Percentiles rank a stretch among this genome's conserved stretches.
phyloP scores from a whole-genome alignment of 2,888 invertebrate genomes.

The Fragum fragum region DNA sequence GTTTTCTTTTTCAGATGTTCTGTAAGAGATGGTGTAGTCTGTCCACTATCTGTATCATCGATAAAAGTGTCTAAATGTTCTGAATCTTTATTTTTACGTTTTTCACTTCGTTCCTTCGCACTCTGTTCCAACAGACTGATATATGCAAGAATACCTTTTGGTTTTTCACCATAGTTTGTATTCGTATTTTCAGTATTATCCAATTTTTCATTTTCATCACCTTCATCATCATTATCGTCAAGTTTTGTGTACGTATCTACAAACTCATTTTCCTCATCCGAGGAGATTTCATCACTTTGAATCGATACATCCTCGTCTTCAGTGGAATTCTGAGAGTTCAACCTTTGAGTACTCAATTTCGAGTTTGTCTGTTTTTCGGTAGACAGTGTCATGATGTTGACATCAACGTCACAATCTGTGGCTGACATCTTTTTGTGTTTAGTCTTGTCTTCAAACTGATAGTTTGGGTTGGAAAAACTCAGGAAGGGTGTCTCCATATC shows the following conservation, averaged over 20 bases:
- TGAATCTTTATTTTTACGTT: constrained; percentile 66
- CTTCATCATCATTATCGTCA: constrained; percentile 58
- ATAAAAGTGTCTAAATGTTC: constrained; percentile 54
- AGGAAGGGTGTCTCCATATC: constrained; percentile 93
- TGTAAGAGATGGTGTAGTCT: constrained; percentile 60
- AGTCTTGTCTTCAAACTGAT: constrained; percentile 89
- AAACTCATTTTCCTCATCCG: constrained; percentile 75
- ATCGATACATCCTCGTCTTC: constrained; percentile 63
- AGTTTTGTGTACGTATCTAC: constrained; percentile 64
- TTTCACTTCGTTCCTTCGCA: constrained; percentile 72
- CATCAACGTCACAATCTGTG: constrained; percentile 63
- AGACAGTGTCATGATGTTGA: constrained; percentile 70
- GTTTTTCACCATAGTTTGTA: constrained; percentile 62
- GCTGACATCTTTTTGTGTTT: constrained; percentile 70
- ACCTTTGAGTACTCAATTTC: constrained; percentile 51
- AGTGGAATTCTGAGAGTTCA: constrained; percentile 58
- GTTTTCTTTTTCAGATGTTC: constrained; percentile 64
- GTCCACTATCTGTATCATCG: constrained; percentile 64
- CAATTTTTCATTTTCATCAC: constrained; percentile 52
- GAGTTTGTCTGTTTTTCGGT: constrained; percentile 64
- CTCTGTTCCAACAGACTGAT: constrained; percentile 84
- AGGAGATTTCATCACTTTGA: constrained; percentile 69
- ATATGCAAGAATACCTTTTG: constrained; percentile 84
- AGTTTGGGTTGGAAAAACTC: constrained; percentile 97
- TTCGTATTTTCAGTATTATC: constrained; percentile 68